Base-by-base conservation (phyloP, 1,140 invertebrate genomes). In the Caenorhabditis remanei region DNA sequence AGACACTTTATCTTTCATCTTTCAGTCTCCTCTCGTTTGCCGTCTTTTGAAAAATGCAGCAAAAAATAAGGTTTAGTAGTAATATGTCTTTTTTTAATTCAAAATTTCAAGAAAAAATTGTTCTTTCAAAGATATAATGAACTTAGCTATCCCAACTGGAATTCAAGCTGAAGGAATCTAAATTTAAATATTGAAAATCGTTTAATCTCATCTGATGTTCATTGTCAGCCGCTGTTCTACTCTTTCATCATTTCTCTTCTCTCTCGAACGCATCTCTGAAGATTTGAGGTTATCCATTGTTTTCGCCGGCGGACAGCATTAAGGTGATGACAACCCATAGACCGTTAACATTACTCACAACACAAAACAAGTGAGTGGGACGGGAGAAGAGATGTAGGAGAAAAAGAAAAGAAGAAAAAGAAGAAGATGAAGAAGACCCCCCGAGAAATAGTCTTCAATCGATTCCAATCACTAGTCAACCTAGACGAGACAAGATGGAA, bases 291-390 rank as follows among this genome's bases (percentile, higher is more conserved):
- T 79, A 79, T 79, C 71, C 24, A 13, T 79, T 79, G 71, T 79
- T 79, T 79, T 79, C 71, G 71, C 46, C 71, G 46, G 13, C 43
- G 46, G 46, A 16, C 46, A 79, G 71, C 43, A 79, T 79, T 79
- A 79, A 79, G 71, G 71, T 79, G 71, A 79, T 79, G 71, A 79
- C 71, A 79, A 79, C 71, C 43, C 71, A 79, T 79, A 79, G 71
- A 79, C 71, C 71, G 71, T 79, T 79, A 79, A 79, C 71, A 79
- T 79, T 79, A 79, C 71, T 79, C 71, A 79, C 71, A 79, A 79
- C 46, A 79, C 46, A 41, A 32, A 41, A 79, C 32, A 71, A 24
- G 71, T 50, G 32, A 50, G 71, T 53, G 71, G 46, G 71, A 24
- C 16, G 21, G 43, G 41, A 79, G 9, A 50, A 79, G 71, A 79